Conservation (phyloP, 2,113 vertebrate species). For the Xiphophorus hellerii region DNA sequence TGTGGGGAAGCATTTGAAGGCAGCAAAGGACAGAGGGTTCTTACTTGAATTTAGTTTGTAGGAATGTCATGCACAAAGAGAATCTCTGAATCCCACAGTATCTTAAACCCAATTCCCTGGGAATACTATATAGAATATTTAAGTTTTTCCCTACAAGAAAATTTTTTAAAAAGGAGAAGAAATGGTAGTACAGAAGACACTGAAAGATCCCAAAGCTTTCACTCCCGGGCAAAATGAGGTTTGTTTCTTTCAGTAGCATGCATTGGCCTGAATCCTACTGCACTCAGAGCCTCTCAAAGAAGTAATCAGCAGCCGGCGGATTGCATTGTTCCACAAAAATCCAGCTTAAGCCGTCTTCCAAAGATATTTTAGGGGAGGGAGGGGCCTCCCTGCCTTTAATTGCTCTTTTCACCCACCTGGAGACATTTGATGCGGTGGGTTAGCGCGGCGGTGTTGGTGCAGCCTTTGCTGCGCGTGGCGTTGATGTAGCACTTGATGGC, state of each 20-base stretch:
- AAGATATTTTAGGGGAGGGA: too few relatives aligned
- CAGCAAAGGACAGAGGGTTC: not conserved
- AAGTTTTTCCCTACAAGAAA: not conserved
- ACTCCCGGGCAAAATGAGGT: not conserved
- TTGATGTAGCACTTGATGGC: slow-evolving; percentile 99
- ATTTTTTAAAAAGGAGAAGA: not conserved
- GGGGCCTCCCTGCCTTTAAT: not conserved
- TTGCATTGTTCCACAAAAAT: not conserved
- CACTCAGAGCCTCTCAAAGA: not conserved
- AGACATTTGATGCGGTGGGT: slow-evolving; percentile 98
- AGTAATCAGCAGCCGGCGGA: not conserved
- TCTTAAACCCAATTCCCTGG: not conserved
- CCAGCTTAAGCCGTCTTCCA: too few relatives aligned
- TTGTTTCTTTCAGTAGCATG: not conserved
- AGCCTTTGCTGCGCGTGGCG: slow-evolving; percentile 98
- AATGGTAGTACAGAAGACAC: not conserved
- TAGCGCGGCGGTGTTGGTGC: slow-evolving; percentile 95
- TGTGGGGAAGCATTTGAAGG: not conserved
- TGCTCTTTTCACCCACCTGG: slow-evolving; percentile 87
- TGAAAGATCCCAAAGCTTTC: not conserved
- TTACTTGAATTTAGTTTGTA: not conserved
- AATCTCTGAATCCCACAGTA: not conserved
- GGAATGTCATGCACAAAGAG: not conserved
- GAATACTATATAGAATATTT: not conserved
- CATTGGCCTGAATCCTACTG: not conserved